Conservation (phyloP, 2,797 vertebrate species). For the Phylloscopus collybita region DNA sequence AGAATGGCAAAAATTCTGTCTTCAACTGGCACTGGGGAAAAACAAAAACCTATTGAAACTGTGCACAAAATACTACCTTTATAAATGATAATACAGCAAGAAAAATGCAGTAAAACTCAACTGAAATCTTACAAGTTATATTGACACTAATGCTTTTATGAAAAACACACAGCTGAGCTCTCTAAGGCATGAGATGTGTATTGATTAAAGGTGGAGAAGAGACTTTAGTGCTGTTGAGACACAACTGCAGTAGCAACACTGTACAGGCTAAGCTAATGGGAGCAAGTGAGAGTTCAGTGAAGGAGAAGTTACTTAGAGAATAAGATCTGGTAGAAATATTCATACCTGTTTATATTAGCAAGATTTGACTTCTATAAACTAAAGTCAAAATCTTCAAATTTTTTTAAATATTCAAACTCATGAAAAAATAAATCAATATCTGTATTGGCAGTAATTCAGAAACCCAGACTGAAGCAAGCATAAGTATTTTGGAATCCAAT, state of each 20-base stretch:
- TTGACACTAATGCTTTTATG: neutral
- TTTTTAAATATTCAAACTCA: neutral
- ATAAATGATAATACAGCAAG: neutral
- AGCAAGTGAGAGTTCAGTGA: neutral
- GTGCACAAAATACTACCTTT: neutral
- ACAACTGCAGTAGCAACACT: neutral
- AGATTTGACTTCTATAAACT: neutral
- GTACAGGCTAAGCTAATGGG: neutral
- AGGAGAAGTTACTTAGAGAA: neutral
- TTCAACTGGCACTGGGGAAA: neutral
- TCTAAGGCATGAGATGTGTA: rapidly evolving
- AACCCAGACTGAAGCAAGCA: neutral
- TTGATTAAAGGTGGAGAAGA: neutral
- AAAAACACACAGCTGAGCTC: neutral
- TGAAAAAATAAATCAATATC: neutral
- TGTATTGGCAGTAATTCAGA: neutral
- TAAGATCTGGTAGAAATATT: neutral
- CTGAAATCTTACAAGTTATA: neutral
- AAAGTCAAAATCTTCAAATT: neutral
- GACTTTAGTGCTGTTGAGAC: neutral
- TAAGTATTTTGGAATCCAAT: neutral
- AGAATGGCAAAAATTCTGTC: neutral
- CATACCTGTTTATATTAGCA: neutral
- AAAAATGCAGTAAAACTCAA: neutral
- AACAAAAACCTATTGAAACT: neutral